These are phyloP conservation scores for chimpanzee (Pan troglodytes) DNA, from an alignment of 2,113 vertebrate genomes.

Conservation along the genomic window NHGRI_mPanTro3-v2.1_pri NC_072419.2:54253501-54254000, in stretches of 20 bases:
- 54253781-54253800: not conserved
- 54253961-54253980: not conserved
- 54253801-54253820: not conserved
- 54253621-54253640: too few species aligned
- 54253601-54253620: too few species aligned
- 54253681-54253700: not conserved
- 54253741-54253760: not conserved
- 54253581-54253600: too few species aligned
- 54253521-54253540: too few species aligned
- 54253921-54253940: accelerated
- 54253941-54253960: not conserved
- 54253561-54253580: too few species aligned
- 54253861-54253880: not conserved
- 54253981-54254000: not conserved
- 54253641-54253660: too few species aligned
- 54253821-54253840: not conserved
- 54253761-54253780: not conserved
- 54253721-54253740: not conserved
- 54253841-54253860: not conserved
- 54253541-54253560: too few species aligned
- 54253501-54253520: too few species aligned
- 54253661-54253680: too few species aligned
- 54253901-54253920: not conserved
- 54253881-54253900: not conserved
- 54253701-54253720: not conserved